Base-by-base conservation (phyloP, 1,140 invertebrate genomes). In the Zaprionus nigranus region DNA sequence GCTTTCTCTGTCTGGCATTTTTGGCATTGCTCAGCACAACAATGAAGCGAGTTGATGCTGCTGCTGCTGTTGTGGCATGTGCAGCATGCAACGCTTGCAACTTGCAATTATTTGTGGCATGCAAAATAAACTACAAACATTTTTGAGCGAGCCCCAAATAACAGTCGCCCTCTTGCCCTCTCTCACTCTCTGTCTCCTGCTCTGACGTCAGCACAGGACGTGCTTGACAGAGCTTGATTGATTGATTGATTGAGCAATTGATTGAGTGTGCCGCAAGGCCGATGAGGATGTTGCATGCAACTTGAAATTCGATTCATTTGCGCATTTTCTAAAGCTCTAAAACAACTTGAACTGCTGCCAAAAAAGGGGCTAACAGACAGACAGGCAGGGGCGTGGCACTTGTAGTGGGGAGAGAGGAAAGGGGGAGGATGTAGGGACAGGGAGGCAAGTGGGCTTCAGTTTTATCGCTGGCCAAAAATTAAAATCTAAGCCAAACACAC, bases 401-500 rank as follows among this genome's bases (percentile, higher is more conserved):
- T 40, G 38, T 40, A 38, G 2, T 11, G 13, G 13, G 3, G 4
- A 5, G 40, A n/a, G n/a, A n/a, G 40, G 6, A n/a, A n/a, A 7
- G 2, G 7, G 40, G n/a, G 6, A n/a, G n/a, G n/a, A n/a, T n/a
- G n/a, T n/a, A n/a, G n/a, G n/a, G n/a, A n/a, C n/a, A n/a, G 40
- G n/a, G 6, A n/a, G 6, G 40, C 6, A n/a, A 17, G 15, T 82
- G 59, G 11, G 71, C 63, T 67, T 57, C 36, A 63, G 57, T 79
- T 85, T 85, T 76, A 86, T 86, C 71, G 71, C 75, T 64, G 40
- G 79, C 13, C 79, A 82, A 87, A 86, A 86, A 86, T 87, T 87
- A 86, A 86, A 86, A 87, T 86, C 82, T 86, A 87, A 87, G 82
- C 82, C 68, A 68, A 69, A 82, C 57, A 65, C 64, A 62, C 46